phyloP scores from a whole-genome alignment of 2,113 vertebrate species.

The Bagarius yarrelli region DNA sequence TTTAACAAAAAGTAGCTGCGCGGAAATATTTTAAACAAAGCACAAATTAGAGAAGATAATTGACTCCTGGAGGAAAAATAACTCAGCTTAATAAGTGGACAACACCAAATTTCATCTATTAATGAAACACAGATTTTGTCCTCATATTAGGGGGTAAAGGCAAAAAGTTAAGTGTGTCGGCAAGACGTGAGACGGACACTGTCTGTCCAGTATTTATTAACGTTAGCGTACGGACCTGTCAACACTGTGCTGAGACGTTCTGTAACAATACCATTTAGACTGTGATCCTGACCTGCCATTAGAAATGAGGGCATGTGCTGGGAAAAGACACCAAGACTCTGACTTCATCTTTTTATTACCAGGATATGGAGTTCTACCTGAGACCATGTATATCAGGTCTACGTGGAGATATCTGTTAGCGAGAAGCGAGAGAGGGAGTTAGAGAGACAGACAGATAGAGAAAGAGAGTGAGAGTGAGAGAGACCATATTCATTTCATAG shows the following conservation, averaged over 20 bases:
- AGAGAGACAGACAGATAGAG: too few relatives aligned
- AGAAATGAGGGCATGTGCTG: conserved; percentile 85
- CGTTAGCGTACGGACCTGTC: conserved; percentile 99
- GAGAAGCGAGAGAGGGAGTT: too few relatives aligned
- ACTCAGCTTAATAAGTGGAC: conserved; percentile 95
- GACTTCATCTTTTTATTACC: conserved; percentile 52
- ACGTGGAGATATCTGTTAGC: too few relatives aligned
- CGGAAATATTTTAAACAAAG: conserved; percentile 77
- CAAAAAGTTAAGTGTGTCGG: conserved; percentile 86
- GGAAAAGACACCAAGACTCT: conserved; percentile 81
- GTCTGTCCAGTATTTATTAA: conserved; percentile 93
- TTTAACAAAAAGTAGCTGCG: conserved; percentile 25
- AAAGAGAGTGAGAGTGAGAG: too few relatives aligned
- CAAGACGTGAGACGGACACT: conserved; percentile 80
- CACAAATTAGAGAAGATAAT: conserved; percentile 81
- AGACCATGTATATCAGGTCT: too few relatives aligned
- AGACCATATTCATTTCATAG: too few relatives aligned
- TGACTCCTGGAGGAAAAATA: conserved; percentile 92
- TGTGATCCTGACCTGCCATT: conserved; percentile 90
- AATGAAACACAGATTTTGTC: conserved; percentile 83
- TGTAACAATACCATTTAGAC: conserved; percentile 99
- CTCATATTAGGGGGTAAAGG: conserved; percentile 68
- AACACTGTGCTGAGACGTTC: conserved; percentile 92
- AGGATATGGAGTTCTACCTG: too few relatives aligned
- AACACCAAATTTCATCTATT: conserved; percentile 95